Evolutionary conservation across 2,113 vertebrate species (phyloP).

Genomic region (Panthera tigris): DNA sequence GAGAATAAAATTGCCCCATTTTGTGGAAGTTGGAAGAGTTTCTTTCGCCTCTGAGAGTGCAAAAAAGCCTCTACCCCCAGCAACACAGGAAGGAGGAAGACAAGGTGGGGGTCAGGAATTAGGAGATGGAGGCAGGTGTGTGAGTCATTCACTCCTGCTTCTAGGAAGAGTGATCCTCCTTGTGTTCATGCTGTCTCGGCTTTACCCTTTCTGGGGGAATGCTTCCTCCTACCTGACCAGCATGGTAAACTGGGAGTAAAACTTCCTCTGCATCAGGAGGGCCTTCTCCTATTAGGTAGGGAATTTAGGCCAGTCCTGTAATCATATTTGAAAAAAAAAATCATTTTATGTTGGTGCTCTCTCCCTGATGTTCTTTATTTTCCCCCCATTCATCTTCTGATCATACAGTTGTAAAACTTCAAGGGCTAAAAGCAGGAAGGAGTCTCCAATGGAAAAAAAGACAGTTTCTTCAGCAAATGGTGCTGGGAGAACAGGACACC

Average conservation of each 20-base stretch:
- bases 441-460: no score
- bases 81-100: not conserved
- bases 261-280: not conserved
- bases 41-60: not conserved
- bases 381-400: not conserved
- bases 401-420: not conserved
- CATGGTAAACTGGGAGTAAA: not conserved
- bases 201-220: not conserved
- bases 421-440: not conserved
- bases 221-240: not conserved
- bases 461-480: no score
- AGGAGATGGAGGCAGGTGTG: accelerated
- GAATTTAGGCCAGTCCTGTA: not conserved
- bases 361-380: not conserved
- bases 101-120: not conserved
- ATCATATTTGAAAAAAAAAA: not conserved
- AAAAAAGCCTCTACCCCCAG: not conserved
- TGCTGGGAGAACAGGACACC: no score
- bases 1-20: not conserved
- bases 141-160: not conserved
- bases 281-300: not conserved
- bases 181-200: not conserved
- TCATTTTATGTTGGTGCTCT: not conserved
- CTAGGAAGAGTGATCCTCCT: not conserved
- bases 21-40: not conserved